A percentile compares a stretch with the other conserved stretches of the same genome.
Evolutionary conservation across 2,797 vertebrate genomes (phyloP).

Genomic region (Pseudochaenichthys georgianus): DNA sequence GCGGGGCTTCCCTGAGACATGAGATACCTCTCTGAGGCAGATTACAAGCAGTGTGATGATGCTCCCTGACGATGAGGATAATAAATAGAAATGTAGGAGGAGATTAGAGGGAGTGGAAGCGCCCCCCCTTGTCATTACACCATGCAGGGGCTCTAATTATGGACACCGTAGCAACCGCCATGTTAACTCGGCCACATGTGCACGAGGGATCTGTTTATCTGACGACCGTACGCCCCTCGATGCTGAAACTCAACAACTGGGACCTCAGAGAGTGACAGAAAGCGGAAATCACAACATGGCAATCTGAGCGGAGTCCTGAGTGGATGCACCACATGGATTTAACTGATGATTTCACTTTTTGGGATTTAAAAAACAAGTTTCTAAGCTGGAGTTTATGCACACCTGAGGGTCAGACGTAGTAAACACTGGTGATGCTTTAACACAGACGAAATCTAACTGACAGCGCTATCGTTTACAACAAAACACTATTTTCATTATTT

Average conservation of each 20-base stretch:
- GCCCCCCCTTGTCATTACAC: slow-evolving; percentile 82
- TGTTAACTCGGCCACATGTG: slow-evolving; percentile 55
- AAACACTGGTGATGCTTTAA: too few relatives aligned
- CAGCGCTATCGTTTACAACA: too few relatives aligned
- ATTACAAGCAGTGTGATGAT: slow-evolving; percentile 67
- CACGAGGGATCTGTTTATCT: slow-evolving; percentile 34
- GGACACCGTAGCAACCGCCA: slow-evolving; percentile 63
- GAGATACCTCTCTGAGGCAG: slow-evolving; percentile 52
- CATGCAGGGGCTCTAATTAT: slow-evolving; percentile 78
- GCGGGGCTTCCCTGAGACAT: slow-evolving; percentile 40
- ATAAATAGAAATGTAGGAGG: slow-evolving; percentile 81
- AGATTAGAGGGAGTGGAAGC: slow-evolving; percentile 79
- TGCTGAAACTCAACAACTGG: slow-evolving; percentile 51
- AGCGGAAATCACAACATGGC: slow-evolving; percentile 28
- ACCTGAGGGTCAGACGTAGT: too few relatives aligned
- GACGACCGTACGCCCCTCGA: slow-evolving; percentile 16
- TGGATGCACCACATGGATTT: neutral
- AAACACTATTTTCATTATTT: too few relatives aligned
- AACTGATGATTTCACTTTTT: too few relatives aligned
- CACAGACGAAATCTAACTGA: too few relatives aligned
- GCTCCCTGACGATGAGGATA: slow-evolving; percentile 73
- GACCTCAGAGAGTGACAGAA: slow-evolving; percentile 48
- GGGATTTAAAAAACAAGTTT: too few relatives aligned
- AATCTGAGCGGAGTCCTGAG: slow-evolving; percentile 15
- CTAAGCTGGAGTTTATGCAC: too few relatives aligned